phyloP scores from a whole-genome alignment of 2,797 vertebrate genomes.

The Remorina albescens region DNA sequence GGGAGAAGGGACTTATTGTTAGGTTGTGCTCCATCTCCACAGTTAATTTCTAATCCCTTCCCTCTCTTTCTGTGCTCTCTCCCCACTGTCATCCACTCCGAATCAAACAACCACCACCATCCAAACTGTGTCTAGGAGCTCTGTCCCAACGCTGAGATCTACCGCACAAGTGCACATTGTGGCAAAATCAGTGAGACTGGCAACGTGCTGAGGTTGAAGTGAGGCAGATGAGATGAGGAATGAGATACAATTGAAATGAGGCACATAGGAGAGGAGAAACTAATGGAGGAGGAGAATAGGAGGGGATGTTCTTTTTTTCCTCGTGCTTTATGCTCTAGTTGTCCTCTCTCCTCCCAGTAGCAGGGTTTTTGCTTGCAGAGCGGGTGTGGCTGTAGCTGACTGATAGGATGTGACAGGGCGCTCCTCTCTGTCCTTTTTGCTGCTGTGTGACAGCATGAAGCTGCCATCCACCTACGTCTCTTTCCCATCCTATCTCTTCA shows the following conservation, averaged over 20 bases:
- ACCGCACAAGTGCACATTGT: slow-evolving; percentile 26
- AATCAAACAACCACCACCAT: slow-evolving; percentile 20
- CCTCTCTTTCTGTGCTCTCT: slow-evolving; percentile 40
- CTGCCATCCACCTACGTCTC: slow-evolving; percentile 54
- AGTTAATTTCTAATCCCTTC: slow-evolving; percentile 76
- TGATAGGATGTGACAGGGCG: slow-evolving; percentile 76
- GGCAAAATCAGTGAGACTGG: slow-evolving; percentile 40
- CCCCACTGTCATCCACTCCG: slow-evolving; percentile 20
- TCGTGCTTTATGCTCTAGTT: slow-evolving; percentile 34
- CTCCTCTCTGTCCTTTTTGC: slow-evolving; percentile 75
- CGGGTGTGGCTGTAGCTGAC: slow-evolving; percentile 72
- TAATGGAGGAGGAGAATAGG: slow-evolving; percentile 40
- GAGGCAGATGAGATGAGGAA: slow-evolving; percentile 44
- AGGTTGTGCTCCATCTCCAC: slow-evolving; percentile 68
- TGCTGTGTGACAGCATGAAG: slow-evolving; percentile 70
- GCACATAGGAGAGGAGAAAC: slow-evolving; percentile 41
- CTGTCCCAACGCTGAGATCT: slow-evolving; percentile 38
- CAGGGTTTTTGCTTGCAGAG: slow-evolving; percentile 43
- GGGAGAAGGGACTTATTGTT: slow-evolving; percentile 73
- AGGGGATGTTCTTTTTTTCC: slow-evolving; percentile 27
- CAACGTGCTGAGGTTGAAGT: slow-evolving; percentile 16
- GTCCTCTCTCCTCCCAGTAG: slow-evolving; percentile 41
- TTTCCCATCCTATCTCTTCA: slow-evolving; percentile 38
- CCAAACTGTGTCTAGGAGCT: slow-evolving; percentile 29
- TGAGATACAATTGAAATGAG: slow-evolving; percentile 47